phyloP scores from a whole-genome alignment of 1,140 invertebrate genomes.

The Zaprionus taronus region DNA sequence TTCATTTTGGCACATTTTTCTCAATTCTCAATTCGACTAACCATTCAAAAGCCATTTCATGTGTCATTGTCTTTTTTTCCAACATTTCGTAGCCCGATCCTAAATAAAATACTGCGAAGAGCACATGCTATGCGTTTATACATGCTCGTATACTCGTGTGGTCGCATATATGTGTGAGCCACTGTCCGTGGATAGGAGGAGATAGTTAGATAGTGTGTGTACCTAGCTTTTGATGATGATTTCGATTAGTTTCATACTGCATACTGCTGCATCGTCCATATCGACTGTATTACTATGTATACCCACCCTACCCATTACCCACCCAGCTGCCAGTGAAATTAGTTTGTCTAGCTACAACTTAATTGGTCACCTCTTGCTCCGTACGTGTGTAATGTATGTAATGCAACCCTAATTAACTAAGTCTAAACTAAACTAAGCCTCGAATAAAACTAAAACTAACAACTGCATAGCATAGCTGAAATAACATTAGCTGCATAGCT shows the following conservation, averaged over 20 bases:
- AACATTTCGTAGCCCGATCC: conserved; percentile 79
- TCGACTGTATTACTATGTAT: not conserved
- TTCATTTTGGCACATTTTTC: conserved; percentile 48
- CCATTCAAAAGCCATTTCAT: conserved; percentile 84
- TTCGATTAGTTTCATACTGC: not conserved
- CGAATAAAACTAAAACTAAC: conserved; percentile 40
- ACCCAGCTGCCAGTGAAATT: conserved; percentile 47
- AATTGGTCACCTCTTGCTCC: conserved; percentile 45
- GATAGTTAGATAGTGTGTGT: not conserved
- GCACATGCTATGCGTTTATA: conserved; percentile 62
- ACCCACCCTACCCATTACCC: not conserved
- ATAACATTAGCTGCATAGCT: conserved; percentile 8
- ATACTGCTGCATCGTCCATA: not conserved
- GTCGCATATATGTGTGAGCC: conserved; percentile 43
- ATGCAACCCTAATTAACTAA: conserved; percentile 61
- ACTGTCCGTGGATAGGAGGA: conserved; percentile 8
- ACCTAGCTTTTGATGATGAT: not conserved
- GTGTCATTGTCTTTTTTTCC: conserved; percentile 80
- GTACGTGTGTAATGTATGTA: conserved; percentile 51
- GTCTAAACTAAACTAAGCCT: conserved; percentile 38
- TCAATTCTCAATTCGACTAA: conserved; percentile 60
- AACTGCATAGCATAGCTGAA: conserved; percentile 51
- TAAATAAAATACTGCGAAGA: conserved; percentile 81
- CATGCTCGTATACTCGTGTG: conserved; percentile 49
- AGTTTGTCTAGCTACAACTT: conserved; percentile 44